Evolutionary conservation across 2,797 vertebrate species (phyloP).

Genomic region (Gobionotothen gibberifrons): DNA sequence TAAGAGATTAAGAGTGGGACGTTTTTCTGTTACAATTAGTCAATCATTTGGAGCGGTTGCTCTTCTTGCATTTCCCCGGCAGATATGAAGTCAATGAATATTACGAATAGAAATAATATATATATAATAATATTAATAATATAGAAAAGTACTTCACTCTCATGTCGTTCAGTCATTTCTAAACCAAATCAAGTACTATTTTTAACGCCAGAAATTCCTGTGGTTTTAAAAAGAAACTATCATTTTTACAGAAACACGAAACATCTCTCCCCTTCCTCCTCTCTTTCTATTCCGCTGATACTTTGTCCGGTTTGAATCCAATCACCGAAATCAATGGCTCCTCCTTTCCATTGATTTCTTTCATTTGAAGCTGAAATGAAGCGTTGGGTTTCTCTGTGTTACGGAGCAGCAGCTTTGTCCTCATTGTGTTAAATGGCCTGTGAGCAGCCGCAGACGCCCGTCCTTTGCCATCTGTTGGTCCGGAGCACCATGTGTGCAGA

Average conservation of each 20-base stretch:
- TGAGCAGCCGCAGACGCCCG: conserved; percentile 53
- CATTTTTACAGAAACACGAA: too few species aligned
- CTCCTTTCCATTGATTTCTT: conserved; percentile 28
- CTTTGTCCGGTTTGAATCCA: conserved; percentile 39
- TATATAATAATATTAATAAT: too few species aligned
- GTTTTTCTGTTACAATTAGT: background rate
- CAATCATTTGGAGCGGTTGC: too few species aligned
- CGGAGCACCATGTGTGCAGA: conserved; percentile 44
- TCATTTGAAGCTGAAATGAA: conserved; percentile 26
- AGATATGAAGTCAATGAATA: conserved; percentile 38
- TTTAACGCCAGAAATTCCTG: too few species aligned
- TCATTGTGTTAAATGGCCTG: conserved; percentile 58
- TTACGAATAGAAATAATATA: too few species aligned
- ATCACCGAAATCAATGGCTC: conserved; percentile 2
- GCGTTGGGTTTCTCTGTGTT: background rate
- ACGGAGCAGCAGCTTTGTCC: conserved; percentile 39
- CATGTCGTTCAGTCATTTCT: too few species aligned
- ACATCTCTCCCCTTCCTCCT: background rate
- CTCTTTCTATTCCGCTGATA: background rate
- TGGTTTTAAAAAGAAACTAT: too few species aligned
- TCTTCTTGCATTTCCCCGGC: conserved; percentile 7
- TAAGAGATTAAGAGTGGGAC: background rate
- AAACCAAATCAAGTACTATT: too few species aligned
- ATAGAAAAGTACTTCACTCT: too few species aligned
- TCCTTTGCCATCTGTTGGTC: conserved; percentile 69